Conservation (phyloP, 1,140 invertebrate genomes). For the Venturia canescens region DNA sequence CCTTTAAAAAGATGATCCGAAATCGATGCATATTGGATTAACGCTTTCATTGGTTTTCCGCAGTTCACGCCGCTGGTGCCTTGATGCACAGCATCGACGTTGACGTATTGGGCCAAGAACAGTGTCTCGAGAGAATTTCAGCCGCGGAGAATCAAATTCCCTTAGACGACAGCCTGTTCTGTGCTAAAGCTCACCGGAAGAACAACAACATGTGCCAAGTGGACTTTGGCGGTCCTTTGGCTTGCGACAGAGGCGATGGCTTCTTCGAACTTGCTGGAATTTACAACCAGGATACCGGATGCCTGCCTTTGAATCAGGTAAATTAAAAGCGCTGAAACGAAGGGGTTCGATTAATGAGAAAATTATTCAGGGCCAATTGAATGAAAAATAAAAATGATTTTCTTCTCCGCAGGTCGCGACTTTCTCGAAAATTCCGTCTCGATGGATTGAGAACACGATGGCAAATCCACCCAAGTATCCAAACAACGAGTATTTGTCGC, state of each 20-base stretch:
- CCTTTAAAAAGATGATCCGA: not conserved
- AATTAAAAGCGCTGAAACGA: not conserved
- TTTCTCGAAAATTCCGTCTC: conserved; percentile 68
- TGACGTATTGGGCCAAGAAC: conserved; percentile 79
- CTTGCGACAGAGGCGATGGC: conserved; percentile 84
- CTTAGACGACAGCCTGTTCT: conserved; percentile 66
- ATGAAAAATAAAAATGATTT: conserved; percentile 13
- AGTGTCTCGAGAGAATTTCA: conserved; percentile 75
- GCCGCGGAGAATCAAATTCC: conserved; percentile 57
- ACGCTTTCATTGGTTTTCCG: not conserved
- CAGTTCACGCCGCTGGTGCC: conserved; percentile 83
- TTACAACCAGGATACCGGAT: conserved; percentile 85
- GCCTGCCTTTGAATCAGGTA: conserved; percentile 73
- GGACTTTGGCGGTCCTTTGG: conserved; percentile 87
- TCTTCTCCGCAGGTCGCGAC: conserved; percentile 66
- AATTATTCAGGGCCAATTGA: conserved; percentile 42
- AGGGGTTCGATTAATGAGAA: not conserved
- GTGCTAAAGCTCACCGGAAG: conserved; percentile 64
- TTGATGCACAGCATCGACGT: conserved; percentile 86
- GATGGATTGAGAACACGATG: conserved; percentile 68
- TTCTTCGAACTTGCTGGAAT: conserved; percentile 84
- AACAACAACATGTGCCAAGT: conserved; percentile 79
- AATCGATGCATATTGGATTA: too few relatives aligned
- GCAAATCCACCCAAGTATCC: conserved; percentile 6
- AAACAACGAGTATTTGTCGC: conserved; percentile 40